Conservation (phyloP, 1,140 invertebrate genomes). For the Drosophila asahinai region DNA sequence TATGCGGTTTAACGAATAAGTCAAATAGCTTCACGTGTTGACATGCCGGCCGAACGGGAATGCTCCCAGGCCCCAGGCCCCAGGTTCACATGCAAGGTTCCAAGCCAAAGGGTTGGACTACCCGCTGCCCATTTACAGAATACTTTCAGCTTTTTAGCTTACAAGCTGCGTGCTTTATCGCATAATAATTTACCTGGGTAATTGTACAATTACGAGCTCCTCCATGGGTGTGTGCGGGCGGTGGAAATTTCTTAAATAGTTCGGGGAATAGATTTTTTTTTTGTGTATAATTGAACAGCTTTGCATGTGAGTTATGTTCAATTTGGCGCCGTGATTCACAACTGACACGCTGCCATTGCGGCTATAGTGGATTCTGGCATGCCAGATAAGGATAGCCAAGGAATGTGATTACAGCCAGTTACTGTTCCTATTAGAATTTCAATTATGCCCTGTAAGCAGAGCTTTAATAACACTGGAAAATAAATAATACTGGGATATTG, state of each 20-base stretch:
- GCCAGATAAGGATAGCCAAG: slow-evolving; percentile 21
- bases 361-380: slow-evolving; percentile 10
- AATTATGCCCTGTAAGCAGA: background rate
- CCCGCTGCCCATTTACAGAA: slow-evolving; percentile 10
- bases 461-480: background rate
- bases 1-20: slow-evolving; percentile 52
- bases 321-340: slow-evolving; percentile 37
- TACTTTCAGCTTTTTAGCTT: slow-evolving; percentile 53
- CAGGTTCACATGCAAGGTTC: slow-evolving; percentile 66
- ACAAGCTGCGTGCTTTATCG: slow-evolving; percentile 77
- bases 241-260: slow-evolving; percentile 47
- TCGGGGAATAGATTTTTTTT: slow-evolving; percentile 62
- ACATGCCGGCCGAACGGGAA: slow-evolving; percentile 47
- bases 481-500: no score
- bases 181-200: slow-evolving; percentile 78
- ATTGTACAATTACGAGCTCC: slow-evolving; percentile 74
- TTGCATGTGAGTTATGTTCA: slow-evolving; percentile 52
- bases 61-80: slow-evolving; percentile 14
- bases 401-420: slow-evolving; percentile 17
- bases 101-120: slow-evolving; percentile 29
- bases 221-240: slow-evolving; percentile 16
- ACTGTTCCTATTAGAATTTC: background rate
- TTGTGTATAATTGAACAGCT: slow-evolving; percentile 43
- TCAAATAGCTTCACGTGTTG: slow-evolving; percentile 70
- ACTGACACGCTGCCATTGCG: background rate